Evolutionary conservation across 2,888 invertebrate genomes (phyloP).

Genomic region (Tiphia femorata): DNA sequence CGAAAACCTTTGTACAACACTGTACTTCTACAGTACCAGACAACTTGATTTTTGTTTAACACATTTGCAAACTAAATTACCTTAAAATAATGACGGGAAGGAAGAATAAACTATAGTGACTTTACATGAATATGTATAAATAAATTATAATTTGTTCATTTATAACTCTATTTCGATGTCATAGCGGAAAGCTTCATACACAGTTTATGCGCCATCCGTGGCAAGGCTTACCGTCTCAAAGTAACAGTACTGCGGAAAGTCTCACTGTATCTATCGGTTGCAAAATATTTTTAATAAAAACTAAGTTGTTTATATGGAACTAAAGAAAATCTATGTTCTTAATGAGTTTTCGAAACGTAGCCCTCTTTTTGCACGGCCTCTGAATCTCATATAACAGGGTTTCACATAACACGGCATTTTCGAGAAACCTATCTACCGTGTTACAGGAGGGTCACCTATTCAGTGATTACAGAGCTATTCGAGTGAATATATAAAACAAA

Average conservation of each 20-base stretch:
- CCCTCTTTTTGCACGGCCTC: slow-evolving; percentile 9
- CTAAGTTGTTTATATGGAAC: slow-evolving; percentile 11
- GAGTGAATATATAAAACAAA: no score
- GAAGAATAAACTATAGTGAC: neutral
- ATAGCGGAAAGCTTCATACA: no score
- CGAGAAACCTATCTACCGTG: neutral
- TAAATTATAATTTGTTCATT: neutral
- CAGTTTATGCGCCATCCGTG: no score
- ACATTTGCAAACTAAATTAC: neutral
- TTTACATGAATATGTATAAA: neutral
- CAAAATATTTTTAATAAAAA: no score
- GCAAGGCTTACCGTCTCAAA: no score
- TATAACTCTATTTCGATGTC: neutral
- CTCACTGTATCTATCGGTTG: no score
- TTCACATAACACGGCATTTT: neutral
- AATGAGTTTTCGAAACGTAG: slow-evolving; percentile 18
- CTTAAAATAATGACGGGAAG: neutral
- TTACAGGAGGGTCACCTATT: neutral
- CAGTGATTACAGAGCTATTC: no score
- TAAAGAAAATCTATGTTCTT: slow-evolving; percentile 16
- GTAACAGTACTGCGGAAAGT: no score
- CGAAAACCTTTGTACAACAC: neutral
- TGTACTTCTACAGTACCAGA: neutral
- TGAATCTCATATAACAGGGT: slow-evolving; percentile 2
- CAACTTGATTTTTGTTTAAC: neutral